Evolutionary conservation across 2,113 vertebrate species (phyloP), one percentile per base, ranked within the genome.

Genomic region (Ochotona princeps): DNA sequence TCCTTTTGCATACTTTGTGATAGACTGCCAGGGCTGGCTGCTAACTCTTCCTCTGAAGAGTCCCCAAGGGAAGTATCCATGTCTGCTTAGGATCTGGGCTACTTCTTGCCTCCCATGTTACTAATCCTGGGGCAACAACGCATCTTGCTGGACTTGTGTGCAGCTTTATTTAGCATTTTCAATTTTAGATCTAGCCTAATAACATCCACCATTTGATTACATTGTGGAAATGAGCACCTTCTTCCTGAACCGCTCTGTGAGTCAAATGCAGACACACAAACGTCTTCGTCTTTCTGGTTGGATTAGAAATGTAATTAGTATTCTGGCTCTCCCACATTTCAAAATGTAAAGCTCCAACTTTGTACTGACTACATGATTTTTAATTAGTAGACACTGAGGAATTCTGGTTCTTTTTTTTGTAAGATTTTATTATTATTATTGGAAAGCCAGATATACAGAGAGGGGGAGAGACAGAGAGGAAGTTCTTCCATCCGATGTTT

Each of bases 321-420:
- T 25, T 82, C 38, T 73, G 51, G 18, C 69, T 92, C 88, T 15
- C 65, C 47, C 28, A 66, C 49, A 70, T 89, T 93, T 57, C 38
- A 72, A 75, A 84, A 35, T 83, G 14, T 9, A 79, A 76, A 90
- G 78, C 21, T 21, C 61, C 63, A 73, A 47, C 66, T 87, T 87
- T 67, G 67, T 65, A 44, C 83, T 86, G 83, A 63, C 69, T 69
- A 60, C 72, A 70, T 86, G 44, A 70, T 82, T 74, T 78, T 81
- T 90, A 89, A 67, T 75, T 89, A 51, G 74, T 61, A 92, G 67
- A 83, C 18, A 4, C 35, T 67, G 54, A 66, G 30, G 61, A 87
- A 69, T 72, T 49, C 21, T 49, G 20, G 6, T 44, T 44, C 38
- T 44, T 44, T 44, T 82, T 30, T 35, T 49, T n/a, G n/a, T n/a